Conservation (phyloP, 1,140 invertebrate species). For the Cyphomyrmex costatus region DNA sequence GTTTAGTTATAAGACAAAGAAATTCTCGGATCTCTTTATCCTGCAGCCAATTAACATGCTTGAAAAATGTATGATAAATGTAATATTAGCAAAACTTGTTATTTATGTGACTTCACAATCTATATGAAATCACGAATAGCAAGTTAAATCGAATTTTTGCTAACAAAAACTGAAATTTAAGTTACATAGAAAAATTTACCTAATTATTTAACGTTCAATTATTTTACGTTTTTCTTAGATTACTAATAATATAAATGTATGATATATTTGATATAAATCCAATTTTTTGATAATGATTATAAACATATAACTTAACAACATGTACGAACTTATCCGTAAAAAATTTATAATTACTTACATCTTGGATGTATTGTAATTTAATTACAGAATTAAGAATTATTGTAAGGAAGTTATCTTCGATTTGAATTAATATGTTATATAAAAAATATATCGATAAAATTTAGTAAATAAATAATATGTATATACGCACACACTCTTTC, state of each 20-base stretch:
- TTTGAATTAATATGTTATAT: slow-evolving; percentile 29
- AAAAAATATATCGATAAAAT: neutral
- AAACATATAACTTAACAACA: slow-evolving; percentile 24
- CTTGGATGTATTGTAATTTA: slow-evolving; percentile 40
- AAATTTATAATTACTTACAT: slow-evolving; percentile 24
- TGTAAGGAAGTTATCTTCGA: slow-evolving; percentile 11
- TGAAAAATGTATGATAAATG: no score
- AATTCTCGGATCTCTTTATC: no score
- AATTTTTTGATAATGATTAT: slow-evolving; percentile 34
- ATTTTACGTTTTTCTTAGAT: slow-evolving; percentile 4
- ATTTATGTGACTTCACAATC: neutral
- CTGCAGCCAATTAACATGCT: no score
- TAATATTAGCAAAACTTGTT: neutral
- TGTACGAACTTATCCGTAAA: slow-evolving; percentile 11
- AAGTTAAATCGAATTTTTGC: neutral
- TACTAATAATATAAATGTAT: slow-evolving; percentile 46
- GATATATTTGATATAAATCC: slow-evolving; percentile 37
- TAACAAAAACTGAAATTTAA: slow-evolving; percentile 27
- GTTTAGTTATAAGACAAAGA: no score
- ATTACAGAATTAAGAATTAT: slow-evolving; percentile 41
- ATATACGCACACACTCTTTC: neutral
- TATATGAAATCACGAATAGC: neutral
- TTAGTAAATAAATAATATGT: slow-evolving; percentile 15
- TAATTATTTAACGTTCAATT: slow-evolving; percentile 1
- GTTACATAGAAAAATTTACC: neutral